Base-by-base conservation (phyloP, 2,113 vertebrate species). In the Engraulis encrasicolus region DNA sequence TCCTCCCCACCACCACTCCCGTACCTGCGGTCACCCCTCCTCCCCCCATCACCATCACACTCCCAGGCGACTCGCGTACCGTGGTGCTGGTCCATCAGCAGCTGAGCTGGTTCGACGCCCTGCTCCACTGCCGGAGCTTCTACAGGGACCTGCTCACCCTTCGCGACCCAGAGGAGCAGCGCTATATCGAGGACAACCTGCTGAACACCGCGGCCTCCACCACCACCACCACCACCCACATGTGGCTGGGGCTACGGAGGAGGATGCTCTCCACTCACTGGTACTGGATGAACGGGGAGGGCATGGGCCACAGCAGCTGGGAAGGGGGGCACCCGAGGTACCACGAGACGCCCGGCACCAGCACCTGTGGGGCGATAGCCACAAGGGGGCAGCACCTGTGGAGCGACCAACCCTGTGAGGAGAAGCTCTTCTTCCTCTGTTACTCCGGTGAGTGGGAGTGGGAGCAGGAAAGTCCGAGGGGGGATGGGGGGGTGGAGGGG, bases 261-360 rank as follows among this genome's bases (percentile, higher is more conserved):
- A 49, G 66, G 7, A 0, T 84, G 0, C 86, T 34, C 85, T 1
- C 0, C 0, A 11, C 17, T 23, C 37, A 0, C 6, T 86, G 86
- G 87, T 89, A 87, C 87, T 90, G 87, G 87, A 88, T 89, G 84
- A 87, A 84, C 1, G 85, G 87, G 6, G 18, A 79, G 0, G 19
- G 82, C 17, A 81, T 89, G 50, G 0, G 14, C 3, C 88, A 86
- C 58, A 78, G 23, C 40, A 61, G 82, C 6, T 86, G 78, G 86
- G 9, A 81, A 38, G 58, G 19, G 6, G 3, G 36, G 14, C 1
- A 0, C 0, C 11, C 20, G 2, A 50, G 31, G 19, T 0, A 0
- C 12, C 17, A 78, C 37, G 78, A 0, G 6, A 14, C 17, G 31
- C 61, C 27, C 1, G 23, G 27, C 61, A n/a, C 49, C 18, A 71